Evolutionary conservation across 2,888 invertebrate species (phyloP).

Genomic region (Neria commutata): DNA sequence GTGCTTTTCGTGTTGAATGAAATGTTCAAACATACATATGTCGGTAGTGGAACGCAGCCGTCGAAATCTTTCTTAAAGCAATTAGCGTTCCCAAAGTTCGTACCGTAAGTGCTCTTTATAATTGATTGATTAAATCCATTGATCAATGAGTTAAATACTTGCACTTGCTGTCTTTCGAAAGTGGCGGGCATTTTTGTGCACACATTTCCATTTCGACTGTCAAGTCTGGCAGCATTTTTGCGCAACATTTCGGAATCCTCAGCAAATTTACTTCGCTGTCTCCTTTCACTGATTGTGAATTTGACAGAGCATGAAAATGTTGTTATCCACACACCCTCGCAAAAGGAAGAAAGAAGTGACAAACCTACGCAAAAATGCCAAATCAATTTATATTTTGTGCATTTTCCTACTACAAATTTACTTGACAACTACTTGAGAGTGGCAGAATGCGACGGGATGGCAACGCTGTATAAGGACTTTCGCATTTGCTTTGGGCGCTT

Average conservation of each 20-base stretch:
- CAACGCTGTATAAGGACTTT: no score
- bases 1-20: no score
- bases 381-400: conserved; percentile 19
- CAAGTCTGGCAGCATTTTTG: no score
- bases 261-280: conserved; percentile 6
- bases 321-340: conserved; percentile 13
- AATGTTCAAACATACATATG: no score
- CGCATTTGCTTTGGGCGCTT: no score
- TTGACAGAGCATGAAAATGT: conserved; percentile 3
- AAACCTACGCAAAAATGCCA: conserved; percentile 13
- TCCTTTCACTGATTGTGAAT: neutral
- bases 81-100: no score
- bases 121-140: no score
- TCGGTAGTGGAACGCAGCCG: no score
- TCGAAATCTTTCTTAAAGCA: no score
- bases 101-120: no score
- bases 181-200: neutral
- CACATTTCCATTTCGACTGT: neutral
- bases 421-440: conserved; percentile 1
- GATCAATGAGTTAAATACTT: neutral
- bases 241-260: neutral
- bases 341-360: neutral
- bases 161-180: neutral
- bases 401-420: neutral
- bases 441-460: no score